Evolutionary conservation across 2,797 vertebrate species (phyloP).

Genomic region (Propithecus deckenii): DNA sequence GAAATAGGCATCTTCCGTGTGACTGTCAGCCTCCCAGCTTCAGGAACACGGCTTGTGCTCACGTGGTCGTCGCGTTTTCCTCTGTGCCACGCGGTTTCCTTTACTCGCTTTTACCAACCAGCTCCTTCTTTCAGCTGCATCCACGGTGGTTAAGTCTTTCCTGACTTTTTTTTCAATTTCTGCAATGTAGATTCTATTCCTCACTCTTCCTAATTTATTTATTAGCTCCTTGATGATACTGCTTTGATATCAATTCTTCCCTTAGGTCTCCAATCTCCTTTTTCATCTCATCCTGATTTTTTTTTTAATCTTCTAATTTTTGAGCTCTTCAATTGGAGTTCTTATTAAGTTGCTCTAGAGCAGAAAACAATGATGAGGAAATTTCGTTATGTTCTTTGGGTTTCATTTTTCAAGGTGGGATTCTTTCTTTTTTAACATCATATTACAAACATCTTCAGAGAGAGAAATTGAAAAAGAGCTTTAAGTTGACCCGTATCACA

Average conservation of each 20-base stretch:
- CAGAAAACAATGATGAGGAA: not conserved
- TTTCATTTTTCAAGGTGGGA: not conserved
- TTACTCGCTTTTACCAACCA: not conserved
- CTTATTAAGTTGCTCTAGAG: slow-evolving; percentile 10
- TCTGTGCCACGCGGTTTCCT: rapidly evolving
- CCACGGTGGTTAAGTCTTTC: no score
- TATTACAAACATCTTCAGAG: not conserved
- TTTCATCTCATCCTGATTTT: not conserved
- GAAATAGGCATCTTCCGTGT: not conserved
- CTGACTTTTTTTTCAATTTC: not conserved
- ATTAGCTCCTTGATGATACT: not conserved
- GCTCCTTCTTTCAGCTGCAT: no score
- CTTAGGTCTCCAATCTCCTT: not conserved
- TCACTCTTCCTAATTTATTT: not conserved
- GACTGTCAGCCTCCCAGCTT: not conserved
- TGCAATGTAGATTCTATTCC: not conserved
- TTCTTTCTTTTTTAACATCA: not conserved
- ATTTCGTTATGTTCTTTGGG: not conserved
- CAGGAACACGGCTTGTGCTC: rapidly evolving
- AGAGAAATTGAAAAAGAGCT: not conserved
- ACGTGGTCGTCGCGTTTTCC: not conserved
- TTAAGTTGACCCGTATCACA: not conserved
- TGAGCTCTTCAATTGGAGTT: not conserved
- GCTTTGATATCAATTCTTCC: not conserved
- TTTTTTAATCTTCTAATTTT: slow-evolving; percentile 14